phyloP scores from a whole-genome alignment of 2,797 vertebrate species.

The Oreochromis grahami region DNA sequence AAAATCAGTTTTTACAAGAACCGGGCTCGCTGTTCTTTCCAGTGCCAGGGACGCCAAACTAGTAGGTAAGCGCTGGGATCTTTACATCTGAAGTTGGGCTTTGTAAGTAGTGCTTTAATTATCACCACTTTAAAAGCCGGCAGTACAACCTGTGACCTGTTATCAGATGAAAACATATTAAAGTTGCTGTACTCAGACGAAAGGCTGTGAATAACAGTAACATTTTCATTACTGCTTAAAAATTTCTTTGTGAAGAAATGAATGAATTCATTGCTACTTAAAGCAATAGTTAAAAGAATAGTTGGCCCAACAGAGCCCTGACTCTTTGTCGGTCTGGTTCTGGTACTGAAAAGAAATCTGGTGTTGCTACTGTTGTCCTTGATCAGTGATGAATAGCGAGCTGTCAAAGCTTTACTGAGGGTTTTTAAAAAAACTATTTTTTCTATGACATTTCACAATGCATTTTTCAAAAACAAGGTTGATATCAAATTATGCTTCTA shows the following conservation, averaged over 20 bases:
- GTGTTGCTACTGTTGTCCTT: not conserved
- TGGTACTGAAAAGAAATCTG: not conserved
- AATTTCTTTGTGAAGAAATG: not conserved
- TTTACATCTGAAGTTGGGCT: not conserved
- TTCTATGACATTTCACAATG: rapidly evolving
- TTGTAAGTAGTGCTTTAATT: not conserved
- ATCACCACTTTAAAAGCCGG: not conserved
- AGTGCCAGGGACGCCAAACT: not conserved
- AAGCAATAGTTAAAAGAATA: not conserved
- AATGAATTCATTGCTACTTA: not conserved
- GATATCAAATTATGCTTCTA: rapidly evolving
- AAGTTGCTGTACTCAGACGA: not conserved
- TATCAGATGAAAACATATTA: not conserved
- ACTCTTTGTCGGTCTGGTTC: not conserved
- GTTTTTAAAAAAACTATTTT: not conserved
- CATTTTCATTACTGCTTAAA: not conserved
- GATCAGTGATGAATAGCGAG: not conserved
- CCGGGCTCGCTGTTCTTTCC: not conserved
- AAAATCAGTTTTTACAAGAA: not conserved
- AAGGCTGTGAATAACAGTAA: not conserved
- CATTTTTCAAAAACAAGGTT: not conserved
- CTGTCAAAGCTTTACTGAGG: not conserved
- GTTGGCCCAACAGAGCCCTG: not conserved
- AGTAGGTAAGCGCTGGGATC: not conserved
- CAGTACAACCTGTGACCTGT: rapidly evolving